Base-by-base conservation (phyloP, 1,140 invertebrate species). In the Drosophila willistoni region DNA sequence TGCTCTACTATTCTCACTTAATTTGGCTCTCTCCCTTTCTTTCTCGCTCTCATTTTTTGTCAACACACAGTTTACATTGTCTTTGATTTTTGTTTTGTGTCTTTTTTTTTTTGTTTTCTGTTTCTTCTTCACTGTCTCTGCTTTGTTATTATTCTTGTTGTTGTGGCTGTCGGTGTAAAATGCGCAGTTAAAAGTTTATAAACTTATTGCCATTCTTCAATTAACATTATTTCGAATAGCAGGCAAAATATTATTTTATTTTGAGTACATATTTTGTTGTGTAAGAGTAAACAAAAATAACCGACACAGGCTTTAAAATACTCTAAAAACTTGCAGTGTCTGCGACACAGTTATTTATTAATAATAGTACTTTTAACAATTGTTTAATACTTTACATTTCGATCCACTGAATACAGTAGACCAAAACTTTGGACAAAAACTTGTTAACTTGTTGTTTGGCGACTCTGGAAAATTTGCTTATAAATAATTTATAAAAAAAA, bases 21-120 rank as follows among this genome's bases (percentile, higher is more conserved):
- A 13, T 63, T 44, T 17, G 61, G 9, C 22, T 19, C 66, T 55
- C 36, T 63, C 44, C 14, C 66, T 55, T 14, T 72, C 33, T n/a
- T 4, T 10, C 41, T 55, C 17, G 68, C 17, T 63, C 29, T 33
- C 29, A 22, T 25, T 29, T 29, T 70, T 64, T 81, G 79, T 77
- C 79, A 80, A 77, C 80, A 77, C 68, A 77, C 68, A 79, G 73
- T 70, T 84, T 76, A 76, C 72, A 76, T 68, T 70, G 64, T 60
- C 42, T 71, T 71, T 70, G 75, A 57, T 75, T 68, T 75, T 75
- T 73, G 71, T 63, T 63, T 54, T 42, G 14, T 51, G 22, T 71
- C 41, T 69, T 34, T 34, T 36, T 12, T 57, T 70, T 10, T 9
- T 41, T 56, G 57, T 36, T 74, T 13, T 9, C 55, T 56, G 47